Evolutionary conservation across 2,113 vertebrate genomes (phyloP).

Genomic region (Antechinus stuartii): DNA sequence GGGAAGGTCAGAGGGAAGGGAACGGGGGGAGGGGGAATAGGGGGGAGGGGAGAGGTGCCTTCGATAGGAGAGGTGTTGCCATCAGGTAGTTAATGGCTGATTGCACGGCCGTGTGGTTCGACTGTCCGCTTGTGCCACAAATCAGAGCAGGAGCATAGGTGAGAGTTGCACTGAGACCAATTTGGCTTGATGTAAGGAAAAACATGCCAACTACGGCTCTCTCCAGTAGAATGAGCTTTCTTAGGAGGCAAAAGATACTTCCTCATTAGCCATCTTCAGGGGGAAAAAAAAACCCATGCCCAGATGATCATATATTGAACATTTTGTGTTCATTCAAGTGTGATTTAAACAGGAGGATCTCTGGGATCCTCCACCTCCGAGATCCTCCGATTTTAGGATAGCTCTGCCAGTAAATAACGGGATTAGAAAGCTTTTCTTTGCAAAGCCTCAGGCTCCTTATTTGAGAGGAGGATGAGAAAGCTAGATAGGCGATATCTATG

Average conservation of each 20-base stretch:
- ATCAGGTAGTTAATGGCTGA: not conserved
- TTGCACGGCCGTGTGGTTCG: not conserved
- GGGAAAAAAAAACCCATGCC: not conserved
- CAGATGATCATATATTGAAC: not conserved
- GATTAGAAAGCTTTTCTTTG: not conserved
- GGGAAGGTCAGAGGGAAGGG: not conserved
- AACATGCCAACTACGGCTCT: not conserved
- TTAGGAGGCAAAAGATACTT: not conserved
- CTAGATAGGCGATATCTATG: not conserved
- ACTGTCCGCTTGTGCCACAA: not conserved
- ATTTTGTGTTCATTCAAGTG: not conserved
- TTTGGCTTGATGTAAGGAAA: not conserved
- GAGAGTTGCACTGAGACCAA: not conserved
- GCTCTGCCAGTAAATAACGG: too few relatives aligned
- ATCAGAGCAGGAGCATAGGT: not conserved
- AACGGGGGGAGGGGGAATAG: not conserved
- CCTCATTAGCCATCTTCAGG: not conserved
- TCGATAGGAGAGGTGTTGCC: not conserved
- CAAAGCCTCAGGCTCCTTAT: not conserved
- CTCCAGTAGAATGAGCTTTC: not conserved
- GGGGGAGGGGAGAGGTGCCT: not conserved
- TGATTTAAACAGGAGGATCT: not conserved
- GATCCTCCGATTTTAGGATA: too few relatives aligned
- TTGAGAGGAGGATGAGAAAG: not conserved
- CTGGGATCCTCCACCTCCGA: not conserved